phyloP scores from a whole-genome alignment of 2,113 vertebrate genomes.

The Oryzias curvinotus region DNA sequence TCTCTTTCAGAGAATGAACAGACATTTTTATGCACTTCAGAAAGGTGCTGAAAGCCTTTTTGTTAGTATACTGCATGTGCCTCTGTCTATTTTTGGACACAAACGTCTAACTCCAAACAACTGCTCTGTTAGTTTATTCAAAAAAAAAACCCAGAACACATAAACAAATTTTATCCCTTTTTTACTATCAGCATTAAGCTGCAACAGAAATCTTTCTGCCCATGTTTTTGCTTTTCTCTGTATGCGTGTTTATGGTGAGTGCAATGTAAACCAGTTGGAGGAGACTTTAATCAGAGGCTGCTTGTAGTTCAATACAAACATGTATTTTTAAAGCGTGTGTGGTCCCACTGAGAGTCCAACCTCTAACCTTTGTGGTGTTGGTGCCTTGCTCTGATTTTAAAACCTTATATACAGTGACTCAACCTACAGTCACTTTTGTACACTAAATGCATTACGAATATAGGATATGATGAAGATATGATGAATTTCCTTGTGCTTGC shows the following conservation, averaged over 20 bases:
- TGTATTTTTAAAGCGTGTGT: slow-evolving; percentile 16
- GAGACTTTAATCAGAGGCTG: slow-evolving; percentile 13
- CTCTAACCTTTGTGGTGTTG: slow-evolving; percentile 12
- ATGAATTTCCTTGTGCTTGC: too few relatives aligned
- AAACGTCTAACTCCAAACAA: slow-evolving; percentile 9
- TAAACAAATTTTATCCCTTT: neutral
- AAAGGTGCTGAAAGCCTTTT: slow-evolving; percentile 25
- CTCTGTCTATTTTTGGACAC: slow-evolving; percentile 23
- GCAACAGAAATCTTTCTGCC: neutral
- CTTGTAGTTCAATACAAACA: slow-evolving; percentile 6
- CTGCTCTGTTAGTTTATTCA: slow-evolving; percentile 27
- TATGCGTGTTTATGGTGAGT: slow-evolving; percentile 15
- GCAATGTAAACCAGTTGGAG: slow-evolving; percentile 26
- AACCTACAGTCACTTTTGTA: neutral
- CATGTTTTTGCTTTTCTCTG: neutral
- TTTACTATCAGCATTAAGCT: neutral
- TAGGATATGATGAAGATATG: too few relatives aligned
- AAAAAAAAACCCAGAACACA: neutral
- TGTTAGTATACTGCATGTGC: slow-evolving; percentile 7
- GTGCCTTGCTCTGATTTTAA: slow-evolving; percentile 19
- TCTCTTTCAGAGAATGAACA: slow-evolving; percentile 8
- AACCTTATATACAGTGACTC: slow-evolving; percentile 5
- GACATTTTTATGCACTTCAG: neutral
- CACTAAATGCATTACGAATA: too few relatives aligned
- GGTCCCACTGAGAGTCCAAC: slow-evolving; percentile 22